These are phyloP conservation scores for Colaptes auratus DNA, from an alignment of 2,113 vertebrate species.

Conservation along the genomic window DNA sequence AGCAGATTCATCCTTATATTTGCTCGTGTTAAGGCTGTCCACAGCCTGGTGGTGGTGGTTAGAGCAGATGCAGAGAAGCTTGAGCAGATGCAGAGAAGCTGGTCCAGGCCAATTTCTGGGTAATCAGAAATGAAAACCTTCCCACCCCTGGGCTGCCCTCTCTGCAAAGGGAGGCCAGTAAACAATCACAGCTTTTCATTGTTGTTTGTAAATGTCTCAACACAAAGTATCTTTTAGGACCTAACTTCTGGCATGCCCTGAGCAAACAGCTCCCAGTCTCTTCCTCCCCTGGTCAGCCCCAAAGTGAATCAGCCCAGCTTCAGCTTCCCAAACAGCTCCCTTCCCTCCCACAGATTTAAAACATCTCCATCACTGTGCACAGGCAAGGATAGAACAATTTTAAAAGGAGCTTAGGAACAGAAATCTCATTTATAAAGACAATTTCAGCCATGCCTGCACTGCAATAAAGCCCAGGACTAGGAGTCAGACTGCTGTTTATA, in stretches of 20 bases:
- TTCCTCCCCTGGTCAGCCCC: background rate
- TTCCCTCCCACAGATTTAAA: background rate
- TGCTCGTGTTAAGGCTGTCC: accelerated
- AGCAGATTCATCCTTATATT: background rate
- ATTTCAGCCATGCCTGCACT: background rate
- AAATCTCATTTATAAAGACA: constrained; percentile 1
- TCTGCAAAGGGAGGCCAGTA: background rate
- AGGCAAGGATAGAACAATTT: background rate
- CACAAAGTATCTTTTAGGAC: background rate
- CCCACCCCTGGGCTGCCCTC: background rate
- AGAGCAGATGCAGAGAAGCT: background rate
- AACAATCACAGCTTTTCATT: background rate
- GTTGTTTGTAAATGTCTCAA: constrained; percentile 7
- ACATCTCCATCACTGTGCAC: background rate
- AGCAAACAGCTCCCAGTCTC: background rate
- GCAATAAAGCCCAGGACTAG: background rate
- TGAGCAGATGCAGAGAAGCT: background rate
- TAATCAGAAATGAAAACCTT: constrained; percentile 7
- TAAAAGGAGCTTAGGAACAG: background rate
- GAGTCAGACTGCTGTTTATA: background rate
- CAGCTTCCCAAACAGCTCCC: background rate
- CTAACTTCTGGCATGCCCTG: background rate
- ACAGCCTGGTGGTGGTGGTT: background rate
- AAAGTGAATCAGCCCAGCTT: background rate
- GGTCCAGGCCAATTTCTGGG: background rate